Percentiles rank a stretch among this genome's conserved stretches.
Conservation (phyloP, 2,797 vertebrate species). For the Ctenopoma multispine region DNA sequence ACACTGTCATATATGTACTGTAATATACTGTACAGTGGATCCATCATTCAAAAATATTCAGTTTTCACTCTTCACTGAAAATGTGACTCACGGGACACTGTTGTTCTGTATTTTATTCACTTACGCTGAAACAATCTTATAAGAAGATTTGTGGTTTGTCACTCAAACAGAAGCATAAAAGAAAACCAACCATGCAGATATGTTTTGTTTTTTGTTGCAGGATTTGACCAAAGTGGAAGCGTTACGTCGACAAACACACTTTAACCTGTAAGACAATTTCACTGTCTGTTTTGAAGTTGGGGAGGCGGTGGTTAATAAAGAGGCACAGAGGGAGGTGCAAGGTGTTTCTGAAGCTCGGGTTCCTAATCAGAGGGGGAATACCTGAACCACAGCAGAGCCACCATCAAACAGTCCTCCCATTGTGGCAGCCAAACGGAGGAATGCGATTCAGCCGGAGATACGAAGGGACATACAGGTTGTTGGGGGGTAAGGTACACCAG, state of each 20-base stretch:
- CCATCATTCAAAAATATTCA: too few relatives aligned
- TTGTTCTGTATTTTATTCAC: too few relatives aligned
- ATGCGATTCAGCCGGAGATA: constrained; percentile 83
- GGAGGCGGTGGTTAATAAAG: background rate
- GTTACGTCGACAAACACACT: constrained; percentile 14
- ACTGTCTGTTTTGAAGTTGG: background rate
- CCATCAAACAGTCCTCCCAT: constrained; percentile 82
- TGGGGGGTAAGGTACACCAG: constrained; percentile 57
- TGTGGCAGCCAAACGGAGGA: constrained; percentile 77
- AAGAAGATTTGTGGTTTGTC: background rate
- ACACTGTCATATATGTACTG: background rate
- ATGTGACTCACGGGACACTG: too few relatives aligned
- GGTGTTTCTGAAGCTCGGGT: constrained; percentile 72
- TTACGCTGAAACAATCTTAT: background rate
- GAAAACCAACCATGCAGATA: background rate
- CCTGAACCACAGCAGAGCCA: constrained; percentile 75
- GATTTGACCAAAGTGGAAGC: background rate
- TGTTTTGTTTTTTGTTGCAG: background rate
- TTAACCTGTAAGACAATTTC: constrained; percentile 21
- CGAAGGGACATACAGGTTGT: constrained; percentile 36
- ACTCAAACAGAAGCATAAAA: background rate
- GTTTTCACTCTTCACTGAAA: background rate
- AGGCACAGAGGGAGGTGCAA: constrained; percentile 22
- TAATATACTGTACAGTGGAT: background rate
- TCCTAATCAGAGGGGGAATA: constrained; percentile 79